Evolutionary conservation across 2,113 vertebrate species (phyloP), one percentile per base, ranked within the genome.

Genomic region (Hyla sarda): DNA sequence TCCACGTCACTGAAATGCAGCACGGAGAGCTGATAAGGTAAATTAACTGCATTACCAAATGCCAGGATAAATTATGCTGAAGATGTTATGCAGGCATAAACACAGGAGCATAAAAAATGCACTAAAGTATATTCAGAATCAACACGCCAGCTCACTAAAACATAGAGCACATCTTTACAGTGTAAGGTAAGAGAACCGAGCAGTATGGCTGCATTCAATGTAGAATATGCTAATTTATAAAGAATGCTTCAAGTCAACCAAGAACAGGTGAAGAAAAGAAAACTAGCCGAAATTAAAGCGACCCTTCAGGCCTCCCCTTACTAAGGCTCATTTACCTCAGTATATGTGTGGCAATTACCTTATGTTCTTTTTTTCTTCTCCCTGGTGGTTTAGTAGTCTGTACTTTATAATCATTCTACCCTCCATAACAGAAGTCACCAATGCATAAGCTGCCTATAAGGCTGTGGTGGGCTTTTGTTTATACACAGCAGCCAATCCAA

Each of bases 41-140:
- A 71, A 71, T 71, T 71, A 71, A 71, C 67, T 37, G 67, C 37
- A 65, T 82, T 82, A 23, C 41, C 54, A 77, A 77, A 32, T 77
- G 75, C 48, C 48, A 28, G 14, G 67, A 76, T 48, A 47, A 50
- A 48, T 76, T 76, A 74, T 50, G n/a, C 16, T 30, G 47, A 13
- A 54, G 28, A 77, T 37, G 11, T 23, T 41, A 71, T 16, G 62
- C 62, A 67, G 30, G 62, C 14, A 34, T 9, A 67, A n/a, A 30
- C 32, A 41, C 3, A 2, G 1, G 67, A 1, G 3, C 17, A 71
- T 71, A 41, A 23, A 41, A n/a, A 41, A 71, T 9, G 34, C 30
- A 32, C 30, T 41, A 37, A 5, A 21, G 34, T 1, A 34, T 32
- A 69, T 3, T 37, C 8, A 21, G 34, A 21, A 6, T 16, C 1